These are phyloP conservation scores for Orgyia antiqua DNA, from an alignment of 2,888 invertebrate genomes.

Conservation along the genomic window DNA sequence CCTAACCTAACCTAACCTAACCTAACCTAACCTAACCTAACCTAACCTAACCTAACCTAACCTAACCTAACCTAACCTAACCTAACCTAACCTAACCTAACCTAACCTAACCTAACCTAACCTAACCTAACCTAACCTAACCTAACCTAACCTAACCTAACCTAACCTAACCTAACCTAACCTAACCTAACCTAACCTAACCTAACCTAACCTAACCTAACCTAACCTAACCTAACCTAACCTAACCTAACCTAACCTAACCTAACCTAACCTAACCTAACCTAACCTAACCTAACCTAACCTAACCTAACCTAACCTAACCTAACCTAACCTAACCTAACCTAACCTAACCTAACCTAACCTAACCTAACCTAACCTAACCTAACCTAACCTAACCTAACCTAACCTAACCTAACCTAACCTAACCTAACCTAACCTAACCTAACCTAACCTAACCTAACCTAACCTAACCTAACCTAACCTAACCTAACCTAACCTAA, in stretches of 20 bases:
- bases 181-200: constrained; percentile 18
- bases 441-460: constrained; percentile 5
- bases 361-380: constrained; percentile 1
- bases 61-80: constrained; percentile 11
- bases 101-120: constrained; percentile 15
- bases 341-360: constrained; percentile 2
- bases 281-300: constrained; percentile 5
- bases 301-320: constrained; percentile 5
- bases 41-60: constrained; percentile 10
- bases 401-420: constrained; percentile 1
- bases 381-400: constrained; percentile 1
- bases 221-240: constrained; percentile 15
- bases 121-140: constrained; percentile 18
- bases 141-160: constrained; percentile 19
- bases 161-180: constrained; percentile 19
- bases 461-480: constrained; percentile 6
- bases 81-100: constrained; percentile 20
- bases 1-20: constrained; percentile 17
- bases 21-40: constrained; percentile 15
- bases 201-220: constrained; percentile 20
- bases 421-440: constrained; percentile 1
- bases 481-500: constrained; percentile 6
- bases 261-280: constrained; percentile 16
- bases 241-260: constrained; percentile 17
- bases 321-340: constrained; percentile 4